These are phyloP conservation scores for Drosophila demipolita DNA, from an alignment of 2,888 invertebrate species.

Conservation along the genomic window DNA sequence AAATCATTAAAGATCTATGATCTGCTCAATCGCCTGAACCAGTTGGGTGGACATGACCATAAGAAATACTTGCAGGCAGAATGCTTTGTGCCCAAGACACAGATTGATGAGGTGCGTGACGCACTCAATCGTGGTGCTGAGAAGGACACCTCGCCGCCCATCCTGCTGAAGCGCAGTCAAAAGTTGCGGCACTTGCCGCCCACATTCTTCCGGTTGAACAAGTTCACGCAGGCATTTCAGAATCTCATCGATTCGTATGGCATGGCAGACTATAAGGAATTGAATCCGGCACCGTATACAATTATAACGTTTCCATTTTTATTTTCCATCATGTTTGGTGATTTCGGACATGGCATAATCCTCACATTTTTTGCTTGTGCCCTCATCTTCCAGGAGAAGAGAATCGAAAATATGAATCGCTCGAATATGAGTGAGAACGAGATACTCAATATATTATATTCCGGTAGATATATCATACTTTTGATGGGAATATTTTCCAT, in stretches of 20 bases:
- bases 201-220: slow-evolving; percentile 95
- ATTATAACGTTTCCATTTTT: slow-evolving; percentile 97
- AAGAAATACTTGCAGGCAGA: slow-evolving; percentile 94
- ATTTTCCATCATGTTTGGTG: slow-evolving; percentile 98
- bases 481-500: slow-evolving; percentile 98
- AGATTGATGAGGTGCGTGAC: slow-evolving; percentile 89
- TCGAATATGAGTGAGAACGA: slow-evolving; percentile 88
- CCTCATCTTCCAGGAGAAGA: slow-evolving; percentile 93
- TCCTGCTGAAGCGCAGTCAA: slow-evolving; percentile 86
- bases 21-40: slow-evolving; percentile 94
- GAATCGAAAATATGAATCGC: slow-evolving; percentile 86
- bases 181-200: slow-evolving; percentile 85
- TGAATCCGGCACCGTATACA: slow-evolving; percentile 95
- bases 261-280: slow-evolving; percentile 95
- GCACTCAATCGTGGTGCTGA: slow-evolving; percentile 86
- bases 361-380: slow-evolving; percentile 92
- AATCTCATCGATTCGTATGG: slow-evolving; percentile 96
- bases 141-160: slow-evolving; percentile 88
- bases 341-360: slow-evolving; percentile 95
- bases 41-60: slow-evolving; percentile 89
- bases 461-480: slow-evolving; percentile 97
- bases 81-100: slow-evolving; percentile 92
- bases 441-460: slow-evolving; percentile 98
- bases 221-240: slow-evolving; percentile 94
- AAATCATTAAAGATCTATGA: slow-evolving; percentile 96